These are phyloP conservation scores for Polydrusus tereticollis DNA, from an alignment of 2,888 invertebrate genomes.

Conservation along the genomic window DNA sequence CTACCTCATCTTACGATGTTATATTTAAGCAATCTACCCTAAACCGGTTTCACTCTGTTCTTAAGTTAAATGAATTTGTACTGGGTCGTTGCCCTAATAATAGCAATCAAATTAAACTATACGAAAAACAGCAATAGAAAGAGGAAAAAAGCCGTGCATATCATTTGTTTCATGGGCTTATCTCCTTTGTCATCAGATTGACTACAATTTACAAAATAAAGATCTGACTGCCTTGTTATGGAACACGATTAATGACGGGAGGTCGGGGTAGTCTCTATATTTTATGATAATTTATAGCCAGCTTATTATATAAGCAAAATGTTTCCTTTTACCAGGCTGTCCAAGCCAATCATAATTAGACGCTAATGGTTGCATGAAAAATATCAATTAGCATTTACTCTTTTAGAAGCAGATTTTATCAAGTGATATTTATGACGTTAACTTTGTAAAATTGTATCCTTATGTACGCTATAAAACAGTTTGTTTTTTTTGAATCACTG, in stretches of 20 bases:
- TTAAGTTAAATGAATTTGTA: no score
- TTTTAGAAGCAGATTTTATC: background rate
- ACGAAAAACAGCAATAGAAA: background rate
- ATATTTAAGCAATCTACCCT: no score
- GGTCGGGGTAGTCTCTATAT: background rate
- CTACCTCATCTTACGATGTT: no score
- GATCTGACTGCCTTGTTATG: background rate
- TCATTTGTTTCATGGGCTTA: background rate
- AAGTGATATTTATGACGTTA: no score
- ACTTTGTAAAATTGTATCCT: no score
- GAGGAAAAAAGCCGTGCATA: background rate
- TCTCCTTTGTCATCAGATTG: background rate
- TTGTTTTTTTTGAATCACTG: no score
- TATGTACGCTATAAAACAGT: no score
- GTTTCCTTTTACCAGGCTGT: background rate
- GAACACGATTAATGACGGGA: background rate
- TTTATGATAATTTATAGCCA: background rate
- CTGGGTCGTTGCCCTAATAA: no score
- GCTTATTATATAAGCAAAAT: background rate
- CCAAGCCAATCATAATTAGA: background rate
- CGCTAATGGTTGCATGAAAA: background rate
- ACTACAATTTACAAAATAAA: background rate
- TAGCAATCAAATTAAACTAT: no score
- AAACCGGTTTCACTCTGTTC: no score
- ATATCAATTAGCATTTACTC: background rate